Percentiles rank a stretch among this genome's conserved stretches.
These are phyloP conservation scores for Chascanopsetta lugubris DNA, from an alignment of 2,113 vertebrate species.

Conservation along the genomic window DNA sequence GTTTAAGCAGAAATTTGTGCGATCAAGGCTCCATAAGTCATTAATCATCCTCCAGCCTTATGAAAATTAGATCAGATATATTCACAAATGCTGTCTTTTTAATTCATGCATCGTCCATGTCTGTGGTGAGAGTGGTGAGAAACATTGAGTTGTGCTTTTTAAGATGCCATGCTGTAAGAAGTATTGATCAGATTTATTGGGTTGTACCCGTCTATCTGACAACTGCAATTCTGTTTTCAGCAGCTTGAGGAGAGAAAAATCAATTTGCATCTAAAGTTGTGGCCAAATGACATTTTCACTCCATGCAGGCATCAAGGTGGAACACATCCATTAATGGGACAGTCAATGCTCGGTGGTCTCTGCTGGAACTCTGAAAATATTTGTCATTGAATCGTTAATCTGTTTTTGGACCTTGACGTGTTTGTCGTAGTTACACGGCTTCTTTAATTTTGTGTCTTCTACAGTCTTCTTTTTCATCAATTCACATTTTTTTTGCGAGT, in stretches of 20 bases:
- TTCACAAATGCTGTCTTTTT: neutral
- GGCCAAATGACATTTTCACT: conserved; percentile 27
- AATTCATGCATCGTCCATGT: neutral
- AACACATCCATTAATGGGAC: conserved; percentile 18
- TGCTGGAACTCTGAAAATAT: neutral
- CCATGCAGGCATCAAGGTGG: conserved; percentile 13
- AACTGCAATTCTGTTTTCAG: conserved; percentile 20
- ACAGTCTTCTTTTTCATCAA: too few relatives aligned
- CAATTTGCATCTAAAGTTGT: conserved; percentile 30
- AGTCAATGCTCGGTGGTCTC: conserved; percentile 1
- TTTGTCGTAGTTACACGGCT: too few relatives aligned
- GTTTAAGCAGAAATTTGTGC: neutral
- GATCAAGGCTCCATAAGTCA: neutral
- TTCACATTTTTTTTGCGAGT: too few relatives aligned
- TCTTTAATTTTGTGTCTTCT: too few relatives aligned
- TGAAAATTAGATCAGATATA: neutral
- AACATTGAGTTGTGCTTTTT: neutral
- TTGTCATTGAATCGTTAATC: too few relatives aligned
- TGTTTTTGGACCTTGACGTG: too few relatives aligned
- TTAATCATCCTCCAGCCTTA: neutral
- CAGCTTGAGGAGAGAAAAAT: conserved; percentile 39
- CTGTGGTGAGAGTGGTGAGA: neutral
- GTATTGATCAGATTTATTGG: conserved; percentile 18
- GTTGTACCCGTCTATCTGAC: conserved; percentile 14
- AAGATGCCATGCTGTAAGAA: neutral